These are phyloP conservation scores for Turnix velox DNA, from an alignment of 2,113 vertebrate species.

Conservation along the genomic window DNA sequence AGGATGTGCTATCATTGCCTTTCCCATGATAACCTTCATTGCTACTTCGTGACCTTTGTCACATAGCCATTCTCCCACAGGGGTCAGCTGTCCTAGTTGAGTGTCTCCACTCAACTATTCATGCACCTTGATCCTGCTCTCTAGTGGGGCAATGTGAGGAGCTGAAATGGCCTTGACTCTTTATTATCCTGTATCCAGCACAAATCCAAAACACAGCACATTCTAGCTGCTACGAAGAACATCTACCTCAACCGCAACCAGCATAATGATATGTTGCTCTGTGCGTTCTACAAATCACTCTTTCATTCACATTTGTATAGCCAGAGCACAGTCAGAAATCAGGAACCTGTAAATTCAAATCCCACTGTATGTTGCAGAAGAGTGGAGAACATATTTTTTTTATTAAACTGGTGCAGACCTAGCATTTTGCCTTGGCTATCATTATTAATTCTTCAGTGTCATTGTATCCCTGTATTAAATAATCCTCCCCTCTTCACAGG, in stretches of 20 bases:
- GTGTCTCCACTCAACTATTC: background rate
- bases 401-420: background rate
- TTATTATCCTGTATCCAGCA: background rate
- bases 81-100: background rate
- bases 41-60: too few relatives aligned
- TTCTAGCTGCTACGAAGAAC: background rate
- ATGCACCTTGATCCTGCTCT: background rate
- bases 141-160: background rate
- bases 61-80: too few relatives aligned
- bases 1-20: too few relatives aligned
- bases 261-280: background rate
- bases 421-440: background rate
- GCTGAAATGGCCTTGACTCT: background rate
- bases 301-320: background rate
- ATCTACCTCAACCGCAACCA: background rate
- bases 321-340: background rate
- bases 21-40: too few relatives aligned
- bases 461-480: background rate
- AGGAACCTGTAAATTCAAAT: background rate
- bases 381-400: background rate
- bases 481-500: background rate
- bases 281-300: background rate
- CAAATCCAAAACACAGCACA: background rate
- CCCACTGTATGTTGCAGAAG: background rate
- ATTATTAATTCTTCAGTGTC: background rate